phyloP scores from a whole-genome alignment of 1,140 invertebrate genomes.

The Drosophila sulfurigaster region DNA sequence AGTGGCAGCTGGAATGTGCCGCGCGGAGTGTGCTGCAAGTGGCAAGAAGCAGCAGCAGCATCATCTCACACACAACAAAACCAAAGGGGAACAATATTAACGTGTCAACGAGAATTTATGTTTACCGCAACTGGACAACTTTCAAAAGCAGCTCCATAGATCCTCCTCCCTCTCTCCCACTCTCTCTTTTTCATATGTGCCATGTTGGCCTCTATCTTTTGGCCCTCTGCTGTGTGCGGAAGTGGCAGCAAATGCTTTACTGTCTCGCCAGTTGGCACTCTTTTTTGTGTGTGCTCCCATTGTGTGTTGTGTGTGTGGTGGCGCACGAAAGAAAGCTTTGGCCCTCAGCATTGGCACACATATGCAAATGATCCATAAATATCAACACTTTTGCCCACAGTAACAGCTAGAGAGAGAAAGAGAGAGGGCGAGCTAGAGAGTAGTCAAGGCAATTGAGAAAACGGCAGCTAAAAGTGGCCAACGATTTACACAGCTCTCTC shows the following conservation, averaged over 20 bases:
- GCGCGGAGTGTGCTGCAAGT: slow-evolving; percentile 9
- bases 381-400: slow-evolving; percentile 74
- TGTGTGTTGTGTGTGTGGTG: slow-evolving; percentile 40
- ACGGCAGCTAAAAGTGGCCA: slow-evolving; percentile 70
- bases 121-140: slow-evolving; percentile 83
- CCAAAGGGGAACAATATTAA: slow-evolving; percentile 84
- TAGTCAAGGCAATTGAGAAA: slow-evolving; percentile 61
- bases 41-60: slow-evolving; percentile 25
- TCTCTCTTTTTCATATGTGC: background rate
- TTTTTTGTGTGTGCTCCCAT: slow-evolving; percentile 34
- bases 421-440: slow-evolving; percentile 8
- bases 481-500: slow-evolving; percentile 63
- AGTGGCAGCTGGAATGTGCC: background rate
- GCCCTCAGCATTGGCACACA: slow-evolving; percentile 60
- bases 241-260: slow-evolving; percentile 82
- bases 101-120: slow-evolving; percentile 84
- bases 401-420: slow-evolving; percentile 2
- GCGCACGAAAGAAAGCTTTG: slow-evolving; percentile 35
- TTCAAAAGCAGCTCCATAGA: slow-evolving; percentile 78
- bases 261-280: slow-evolving; percentile 79
- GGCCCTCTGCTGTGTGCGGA: slow-evolving; percentile 50
- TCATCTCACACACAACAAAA: slow-evolving; percentile 49
- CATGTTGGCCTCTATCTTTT: background rate
- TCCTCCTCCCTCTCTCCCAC: slow-evolving; percentile 33
- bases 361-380: slow-evolving; percentile 83